These are phyloP conservation scores for Micoletzkya japonica DNA, from an alignment of 2,888 invertebrate genomes.

Conservation along the genomic window DNA sequence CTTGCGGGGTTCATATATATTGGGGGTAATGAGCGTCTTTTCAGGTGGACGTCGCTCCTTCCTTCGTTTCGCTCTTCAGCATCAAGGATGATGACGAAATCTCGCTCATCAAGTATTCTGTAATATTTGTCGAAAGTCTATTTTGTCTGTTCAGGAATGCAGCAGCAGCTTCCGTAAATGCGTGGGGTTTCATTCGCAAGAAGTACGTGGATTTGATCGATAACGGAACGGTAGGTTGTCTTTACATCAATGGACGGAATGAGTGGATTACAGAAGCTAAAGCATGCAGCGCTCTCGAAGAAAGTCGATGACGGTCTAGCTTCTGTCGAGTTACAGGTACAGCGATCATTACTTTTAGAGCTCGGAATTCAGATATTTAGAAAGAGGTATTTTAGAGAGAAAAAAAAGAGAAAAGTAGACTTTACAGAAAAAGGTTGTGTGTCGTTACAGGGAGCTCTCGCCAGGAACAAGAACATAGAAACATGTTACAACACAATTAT, in stretches of 20 bases:
- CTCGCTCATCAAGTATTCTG: conserved; percentile 13
- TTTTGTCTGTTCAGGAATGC: conserved; percentile 78
- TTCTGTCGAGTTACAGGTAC: conserved; percentile 89
- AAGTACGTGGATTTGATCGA: conserved; percentile 98
- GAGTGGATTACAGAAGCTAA: conserved; percentile 83
- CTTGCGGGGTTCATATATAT: too few relatives aligned
- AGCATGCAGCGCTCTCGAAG: conserved; percentile 90
- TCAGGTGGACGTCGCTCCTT: conserved; percentile 77
- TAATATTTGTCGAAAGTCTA: not conserved
- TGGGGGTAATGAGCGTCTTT: conserved; percentile 15
- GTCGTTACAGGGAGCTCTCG: conserved; percentile 72
- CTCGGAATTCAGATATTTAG: too few relatives aligned
- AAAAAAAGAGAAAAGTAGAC: not conserved
- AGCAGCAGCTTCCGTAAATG: conserved; percentile 86
- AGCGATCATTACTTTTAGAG: not conserved
- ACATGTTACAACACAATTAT: conserved; percentile 94
- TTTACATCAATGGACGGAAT: not conserved
- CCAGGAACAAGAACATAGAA: conserved; percentile 74
- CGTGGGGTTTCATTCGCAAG: conserved; percentile 91
- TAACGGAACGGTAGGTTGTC: conserved; percentile 75
- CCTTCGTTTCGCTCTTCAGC: conserved; percentile 84
- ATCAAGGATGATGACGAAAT: conserved; percentile 92
- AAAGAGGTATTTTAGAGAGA: too few relatives aligned
- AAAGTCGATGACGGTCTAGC: conserved; percentile 88
- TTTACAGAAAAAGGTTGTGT: not conserved